Evolutionary conservation across 2,797 vertebrate species (phyloP), one percentile per base, ranked within the genome.

Genomic region (Tinamus major): DNA sequence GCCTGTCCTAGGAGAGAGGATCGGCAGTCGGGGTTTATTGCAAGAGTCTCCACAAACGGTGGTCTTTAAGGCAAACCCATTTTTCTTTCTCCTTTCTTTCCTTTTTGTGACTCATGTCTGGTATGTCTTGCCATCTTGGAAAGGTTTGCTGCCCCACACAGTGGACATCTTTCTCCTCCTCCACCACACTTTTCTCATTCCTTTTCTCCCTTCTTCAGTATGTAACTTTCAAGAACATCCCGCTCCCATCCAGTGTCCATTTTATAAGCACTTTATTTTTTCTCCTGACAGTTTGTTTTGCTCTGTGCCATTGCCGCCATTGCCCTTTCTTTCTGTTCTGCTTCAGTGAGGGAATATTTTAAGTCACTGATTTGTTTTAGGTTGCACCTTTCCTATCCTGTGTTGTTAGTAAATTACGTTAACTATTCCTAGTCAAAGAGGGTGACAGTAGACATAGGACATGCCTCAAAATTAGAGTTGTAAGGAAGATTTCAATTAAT

Each of bases 51-150:
- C 70, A 23, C 48, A 65, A 92, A 63, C 4, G 63, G 85, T 91
- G 69, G 76, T 93, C 87, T 87, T 80, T 4, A 0, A 82, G 48
- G 58, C 33, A 58, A 92, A 78, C 35, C 31, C 19, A n/a, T 83
- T 93, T 92, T 85, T 85, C 80, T 93, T 93, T 62, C 58, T 85
- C 56, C 41, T 75, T 44, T 55, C 44, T 85, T 89, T 62, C 74
- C 67, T 89, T 55, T 91, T 69, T 85, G 79, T 79, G 82, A 93
- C 55, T 95, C 81, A 74, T 33, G 59, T 92, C 92, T 93, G 87
- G 58, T 35, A 16, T 8, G 44, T 44, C 75, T 90, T 44, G 75
- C 59, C 4, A 77, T 90, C 48, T 23, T 49, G 3, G 35, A 63
- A 51, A 77, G 12, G 37, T 17, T 20, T 46, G 21, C 42, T 75